A percentile compares a stretch with the other conserved stretches of the same genome.
These are phyloP conservation scores for Pseudomyrmex cubaensis DNA, from an alignment of 1,140 invertebrate species.

Conservation along the genomic window DNA sequence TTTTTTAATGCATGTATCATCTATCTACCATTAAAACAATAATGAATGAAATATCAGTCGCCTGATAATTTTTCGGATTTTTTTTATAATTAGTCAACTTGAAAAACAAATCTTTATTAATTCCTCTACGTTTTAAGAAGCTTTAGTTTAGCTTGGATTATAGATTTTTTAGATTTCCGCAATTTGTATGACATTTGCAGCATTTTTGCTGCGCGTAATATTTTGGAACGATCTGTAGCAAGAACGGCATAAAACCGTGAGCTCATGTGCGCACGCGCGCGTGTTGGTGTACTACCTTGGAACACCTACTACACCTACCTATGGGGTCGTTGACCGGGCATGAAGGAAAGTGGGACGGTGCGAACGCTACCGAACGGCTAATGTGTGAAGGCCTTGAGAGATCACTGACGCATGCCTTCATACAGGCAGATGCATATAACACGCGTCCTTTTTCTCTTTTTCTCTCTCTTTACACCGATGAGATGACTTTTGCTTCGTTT, in stretches of 20 bases:
- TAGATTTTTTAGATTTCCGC: too few relatives aligned
- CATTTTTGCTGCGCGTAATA: background rate
- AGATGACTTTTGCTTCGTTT: background rate
- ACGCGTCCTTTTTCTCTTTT: constrained; percentile 36
- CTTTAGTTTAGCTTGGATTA: too few relatives aligned
- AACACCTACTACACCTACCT: constrained; percentile 80
- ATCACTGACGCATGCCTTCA: constrained; percentile 74
- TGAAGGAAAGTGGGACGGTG: constrained; percentile 84
- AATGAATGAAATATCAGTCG: too few relatives aligned
- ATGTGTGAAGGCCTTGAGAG: constrained; percentile 78
- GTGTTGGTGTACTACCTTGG: constrained; percentile 81
- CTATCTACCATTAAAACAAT: too few relatives aligned
- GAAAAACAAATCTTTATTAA: too few relatives aligned
- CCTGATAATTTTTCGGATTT: too few relatives aligned
- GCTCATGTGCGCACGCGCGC: constrained; percentile 18
- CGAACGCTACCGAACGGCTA: constrained; percentile 78
- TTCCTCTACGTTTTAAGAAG: background rate
- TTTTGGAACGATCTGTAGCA: constrained; percentile 32
- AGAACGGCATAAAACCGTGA: constrained; percentile 65
- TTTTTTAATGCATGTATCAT: too few relatives aligned
- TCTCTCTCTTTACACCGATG: background rate
- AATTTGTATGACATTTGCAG: background rate
- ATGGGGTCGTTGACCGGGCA: constrained; percentile 83
- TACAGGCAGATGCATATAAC: constrained; percentile 49
- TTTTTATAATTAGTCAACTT: too few relatives aligned